Conservation (phyloP, 1,140 invertebrate genomes). For the Zeugodacus cucurbitae region DNA sequence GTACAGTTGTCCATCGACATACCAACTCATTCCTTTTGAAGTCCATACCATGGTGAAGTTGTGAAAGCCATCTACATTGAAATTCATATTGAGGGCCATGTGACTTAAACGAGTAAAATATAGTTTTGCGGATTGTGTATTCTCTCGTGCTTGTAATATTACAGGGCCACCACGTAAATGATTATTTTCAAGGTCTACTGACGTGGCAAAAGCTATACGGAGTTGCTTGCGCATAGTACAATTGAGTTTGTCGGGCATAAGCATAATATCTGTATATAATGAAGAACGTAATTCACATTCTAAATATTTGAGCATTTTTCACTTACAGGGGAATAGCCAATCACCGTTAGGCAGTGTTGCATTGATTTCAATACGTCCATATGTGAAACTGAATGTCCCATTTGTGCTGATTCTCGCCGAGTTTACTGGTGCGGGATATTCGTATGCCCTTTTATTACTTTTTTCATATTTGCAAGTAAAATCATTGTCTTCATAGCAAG, state of each 20-base stretch:
- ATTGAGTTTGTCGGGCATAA: slow-evolving; percentile 65
- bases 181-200: slow-evolving; percentile 51
- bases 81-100: neutral
- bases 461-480: slow-evolving; percentile 61
- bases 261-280: slow-evolving; percentile 9
- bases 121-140: neutral
- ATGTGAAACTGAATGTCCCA: slow-evolving; percentile 75
- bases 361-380: slow-evolving; percentile 79
- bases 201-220: slow-evolving; percentile 65
- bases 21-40: slow-evolving; percentile 66
- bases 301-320: neutral
- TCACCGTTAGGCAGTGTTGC: slow-evolving; percentile 81
- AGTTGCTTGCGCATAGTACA: slow-evolving; percentile 68
- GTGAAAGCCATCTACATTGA: slow-evolving; percentile 68
- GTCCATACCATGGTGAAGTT: slow-evolving; percentile 71
- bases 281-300: neutral
- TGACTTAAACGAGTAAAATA: slow-evolving; percentile 59
- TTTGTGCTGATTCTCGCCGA: slow-evolving; percentile 77
- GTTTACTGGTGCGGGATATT: slow-evolving; percentile 71
- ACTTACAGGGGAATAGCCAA: slow-evolving; percentile 79
- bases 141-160: neutral
- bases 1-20: slow-evolving; percentile 70
- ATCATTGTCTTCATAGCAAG: neutral
- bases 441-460: slow-evolving; percentile 69
- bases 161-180: slow-evolving; percentile 54